Percentiles rank a stretch among this genome's conserved stretches.
phyloP scores from a whole-genome alignment of 2,113 vertebrate genomes.

The Brachionichthys hirsutus region DNA sequence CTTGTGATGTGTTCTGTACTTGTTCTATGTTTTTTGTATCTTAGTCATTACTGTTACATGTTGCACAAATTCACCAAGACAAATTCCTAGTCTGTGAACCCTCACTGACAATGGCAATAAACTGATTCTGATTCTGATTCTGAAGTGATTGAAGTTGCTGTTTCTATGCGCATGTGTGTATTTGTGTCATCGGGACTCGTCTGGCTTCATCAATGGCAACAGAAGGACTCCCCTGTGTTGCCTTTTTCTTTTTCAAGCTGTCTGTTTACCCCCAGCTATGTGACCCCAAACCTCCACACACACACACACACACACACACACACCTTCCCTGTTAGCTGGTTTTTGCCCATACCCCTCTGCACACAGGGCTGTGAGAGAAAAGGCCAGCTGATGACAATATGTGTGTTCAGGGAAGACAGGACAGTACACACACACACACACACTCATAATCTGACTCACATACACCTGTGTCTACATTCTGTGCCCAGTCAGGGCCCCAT shows the following conservation, averaged over 20 bases:
- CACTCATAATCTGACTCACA: slow-evolving; percentile 42
- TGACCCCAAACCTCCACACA: slow-evolving; percentile 8
- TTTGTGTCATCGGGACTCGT: slow-evolving; percentile 53
- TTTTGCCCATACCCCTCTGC: slow-evolving; percentile 24
- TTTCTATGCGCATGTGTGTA: slow-evolving; percentile 10
- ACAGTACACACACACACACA: slow-evolving; percentile 36
- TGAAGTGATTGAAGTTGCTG: neutral
- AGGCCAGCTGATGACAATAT: slow-evolving; percentile 59
- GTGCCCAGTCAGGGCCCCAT: slow-evolving; percentile 31
- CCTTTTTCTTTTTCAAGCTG: slow-evolving; percentile 60
- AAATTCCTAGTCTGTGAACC: too few relatives aligned
- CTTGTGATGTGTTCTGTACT: too few relatives aligned
- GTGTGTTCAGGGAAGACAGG: slow-evolving; percentile 44
- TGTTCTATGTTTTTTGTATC: too few relatives aligned
- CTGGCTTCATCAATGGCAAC: slow-evolving; percentile 54
- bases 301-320: slow-evolving; percentile 26
- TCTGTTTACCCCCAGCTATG: slow-evolving; percentile 44
- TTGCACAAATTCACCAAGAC: too few relatives aligned
- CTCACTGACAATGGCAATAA: too few relatives aligned
- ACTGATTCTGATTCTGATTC: too few relatives aligned
- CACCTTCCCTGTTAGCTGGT: slow-evolving; percentile 51
- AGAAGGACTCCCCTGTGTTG: slow-evolving; percentile 62
- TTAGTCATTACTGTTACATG: too few relatives aligned
- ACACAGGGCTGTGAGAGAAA: slow-evolving; percentile 34
- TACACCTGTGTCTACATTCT: slow-evolving; percentile 63